Percentiles rank a stretch among this genome's conserved stretches.
These are phyloP conservation scores for Metopolophium dirhodum DNA, from an alignment of 1,140 invertebrate genomes.

Conservation along the genomic window DNA sequence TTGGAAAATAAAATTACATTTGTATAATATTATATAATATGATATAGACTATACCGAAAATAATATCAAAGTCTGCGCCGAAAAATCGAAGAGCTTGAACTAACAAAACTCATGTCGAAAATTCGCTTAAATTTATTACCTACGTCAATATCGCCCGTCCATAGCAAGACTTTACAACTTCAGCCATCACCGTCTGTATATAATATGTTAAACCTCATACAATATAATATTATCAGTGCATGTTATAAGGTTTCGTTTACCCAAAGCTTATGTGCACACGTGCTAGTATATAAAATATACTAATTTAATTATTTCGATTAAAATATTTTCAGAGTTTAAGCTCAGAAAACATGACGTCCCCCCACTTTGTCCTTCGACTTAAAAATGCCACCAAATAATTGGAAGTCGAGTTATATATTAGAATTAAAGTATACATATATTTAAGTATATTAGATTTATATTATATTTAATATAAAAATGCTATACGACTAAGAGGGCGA, in stretches of 20 bases:
- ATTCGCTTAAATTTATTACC: neutral
- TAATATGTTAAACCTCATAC: too few species aligned
- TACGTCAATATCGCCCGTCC: neutral
- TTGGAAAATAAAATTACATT: neutral
- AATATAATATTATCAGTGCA: too few species aligned
- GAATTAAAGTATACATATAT: too few species aligned
- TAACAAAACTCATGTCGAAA: neutral
- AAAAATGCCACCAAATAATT: neutral
- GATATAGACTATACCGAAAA: neutral
- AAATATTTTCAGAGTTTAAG: neutral
- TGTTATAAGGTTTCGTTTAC: neutral
- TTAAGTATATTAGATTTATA: too few species aligned
- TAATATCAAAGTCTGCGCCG: neutral
- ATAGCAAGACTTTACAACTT: neutral
- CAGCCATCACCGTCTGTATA: too few species aligned
- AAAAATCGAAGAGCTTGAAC: neutral
- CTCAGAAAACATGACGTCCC: neutral
- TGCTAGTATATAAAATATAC: neutral
- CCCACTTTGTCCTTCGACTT: neutral
- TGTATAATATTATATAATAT: neutral
- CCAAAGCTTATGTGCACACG: neutral
- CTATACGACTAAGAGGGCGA: too few species aligned
- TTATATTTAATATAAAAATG: too few species aligned
- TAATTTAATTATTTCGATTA: neutral
- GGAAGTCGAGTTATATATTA: too few species aligned